These are phyloP conservation scores for Limnodromus scolopaceus DNA, from an alignment of 2,797 vertebrate species.

Conservation along the genomic window DNA sequence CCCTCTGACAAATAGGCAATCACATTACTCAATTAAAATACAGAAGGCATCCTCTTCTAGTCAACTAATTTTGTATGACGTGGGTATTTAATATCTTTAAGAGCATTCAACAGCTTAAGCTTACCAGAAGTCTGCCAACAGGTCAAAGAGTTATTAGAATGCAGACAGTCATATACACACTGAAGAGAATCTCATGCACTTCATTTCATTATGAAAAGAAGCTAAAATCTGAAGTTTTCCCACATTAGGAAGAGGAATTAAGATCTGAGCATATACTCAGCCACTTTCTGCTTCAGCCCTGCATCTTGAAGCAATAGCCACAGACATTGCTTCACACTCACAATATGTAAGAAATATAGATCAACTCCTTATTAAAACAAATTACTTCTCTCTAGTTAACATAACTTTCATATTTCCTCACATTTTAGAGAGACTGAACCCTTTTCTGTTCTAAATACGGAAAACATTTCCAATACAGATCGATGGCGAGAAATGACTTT, in stretches of 20 bases:
- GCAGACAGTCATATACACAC: neutral
- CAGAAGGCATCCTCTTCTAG: neutral
- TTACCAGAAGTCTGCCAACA: slow-evolving; percentile 25
- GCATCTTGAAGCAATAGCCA: neutral
- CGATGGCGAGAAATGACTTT: neutral
- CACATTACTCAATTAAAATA: neutral
- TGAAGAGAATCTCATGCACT: neutral
- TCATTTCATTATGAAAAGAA: neutral
- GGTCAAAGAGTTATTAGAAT: slow-evolving; percentile 12
- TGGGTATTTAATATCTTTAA: slow-evolving; percentile 48
- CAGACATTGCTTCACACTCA: neutral
- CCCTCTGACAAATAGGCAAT: neutral
- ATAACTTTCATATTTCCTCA: neutral
- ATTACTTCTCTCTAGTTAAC: neutral
- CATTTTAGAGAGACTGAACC: neutral
- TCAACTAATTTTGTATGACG: slow-evolving; percentile 14
- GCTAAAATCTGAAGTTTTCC: neutral
- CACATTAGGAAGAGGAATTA: neutral
- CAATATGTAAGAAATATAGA: neutral
- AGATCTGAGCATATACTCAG: neutral
- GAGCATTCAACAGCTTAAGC: neutral
- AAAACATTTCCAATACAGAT: neutral
- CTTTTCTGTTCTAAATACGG: neutral
- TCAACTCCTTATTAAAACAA: neutral
- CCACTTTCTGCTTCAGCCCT: neutral